These are phyloP conservation scores for Sinotaia quadrata DNA, from an alignment of 2,888 invertebrate species.

Conservation along the genomic window DNA sequence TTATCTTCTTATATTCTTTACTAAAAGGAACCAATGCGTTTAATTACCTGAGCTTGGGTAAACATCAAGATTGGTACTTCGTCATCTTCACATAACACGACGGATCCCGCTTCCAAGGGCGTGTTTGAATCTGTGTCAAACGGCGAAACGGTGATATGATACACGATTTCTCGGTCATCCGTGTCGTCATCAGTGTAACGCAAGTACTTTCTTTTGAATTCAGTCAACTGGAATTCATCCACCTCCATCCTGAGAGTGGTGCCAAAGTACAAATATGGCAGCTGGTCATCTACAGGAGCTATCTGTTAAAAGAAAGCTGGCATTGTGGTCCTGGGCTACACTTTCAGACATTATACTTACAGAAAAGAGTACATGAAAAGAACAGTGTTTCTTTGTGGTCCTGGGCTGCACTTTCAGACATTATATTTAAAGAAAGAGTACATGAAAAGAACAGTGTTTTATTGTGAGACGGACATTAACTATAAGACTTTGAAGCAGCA, in stretches of 20 bases:
- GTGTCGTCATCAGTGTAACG: constrained; percentile 33
- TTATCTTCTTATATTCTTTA: too few relatives aligned
- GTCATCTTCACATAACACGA: constrained; percentile 64
- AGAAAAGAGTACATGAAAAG: too few relatives aligned
- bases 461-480: too few relatives aligned
- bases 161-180: constrained; percentile 50
- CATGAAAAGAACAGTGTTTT: too few relatives aligned
- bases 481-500: too few relatives aligned
- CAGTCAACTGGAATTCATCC: constrained; percentile 64
- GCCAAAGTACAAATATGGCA: constrained; percentile 64
- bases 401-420: too few relatives aligned
- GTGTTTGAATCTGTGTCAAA: constrained; percentile 65
- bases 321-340: too few relatives aligned
- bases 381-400: too few relatives aligned
- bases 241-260: constrained; percentile 65
- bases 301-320: too few relatives aligned
- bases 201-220: constrained; percentile 52
- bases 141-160: constrained; percentile 57
- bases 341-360: too few relatives aligned
- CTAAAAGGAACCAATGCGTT: too few relatives aligned
- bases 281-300: constrained; percentile 67
- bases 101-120: constrained; percentile 59
- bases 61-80: constrained; percentile 55
- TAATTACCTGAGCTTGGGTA: constrained; percentile 57
- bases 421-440: too few relatives aligned